phyloP scores from a whole-genome alignment of 2,888 invertebrate species.

The Pemphredon lugubris region DNA sequence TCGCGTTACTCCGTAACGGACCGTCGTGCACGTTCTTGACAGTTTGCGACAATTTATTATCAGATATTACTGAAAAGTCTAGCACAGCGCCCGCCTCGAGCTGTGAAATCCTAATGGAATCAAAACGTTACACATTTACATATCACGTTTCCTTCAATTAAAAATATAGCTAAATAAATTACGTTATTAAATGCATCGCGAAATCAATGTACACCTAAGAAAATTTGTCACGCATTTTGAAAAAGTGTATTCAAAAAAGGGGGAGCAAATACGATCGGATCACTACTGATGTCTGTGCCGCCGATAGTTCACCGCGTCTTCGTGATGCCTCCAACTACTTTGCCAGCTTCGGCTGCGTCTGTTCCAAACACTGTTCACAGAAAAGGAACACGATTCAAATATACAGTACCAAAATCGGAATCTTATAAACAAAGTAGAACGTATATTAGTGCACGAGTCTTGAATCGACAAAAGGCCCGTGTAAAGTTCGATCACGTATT shows the following conservation, averaged over 20 bases:
- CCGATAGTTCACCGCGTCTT: slow-evolving; percentile 67
- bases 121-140: slow-evolving; percentile 50
- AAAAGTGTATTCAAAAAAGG: slow-evolving; percentile 38
- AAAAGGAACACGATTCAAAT: slow-evolving; percentile 8
- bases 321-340: slow-evolving; percentile 73
- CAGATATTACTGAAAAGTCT: slow-evolving; percentile 30
- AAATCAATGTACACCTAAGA: slow-evolving; percentile 62
- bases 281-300: slow-evolving; percentile 75
- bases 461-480: too few species aligned
- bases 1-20: slow-evolving; percentile 16
- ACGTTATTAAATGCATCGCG: slow-evolving; percentile 67
- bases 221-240: slow-evolving; percentile 53
- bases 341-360: slow-evolving; percentile 78
- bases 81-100: slow-evolving; percentile 15
- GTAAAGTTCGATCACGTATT: too few species aligned
- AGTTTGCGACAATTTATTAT: slow-evolving; percentile 15
- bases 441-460: too few species aligned
- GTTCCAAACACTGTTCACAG: slow-evolving; percentile 71
- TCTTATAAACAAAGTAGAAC: too few species aligned
- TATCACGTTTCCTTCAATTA: slow-evolving; percentile 58
- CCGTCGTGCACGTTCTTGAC: slow-evolving; percentile 10
- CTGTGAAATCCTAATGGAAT: slow-evolving; percentile 33
- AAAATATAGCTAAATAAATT: slow-evolving; percentile 72
- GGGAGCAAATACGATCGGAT: slow-evolving; percentile 48
- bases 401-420: background rate